Evolutionary conservation across 2,888 invertebrate genomes (phyloP).

Genomic region (Eupithecia subfuscata): DNA sequence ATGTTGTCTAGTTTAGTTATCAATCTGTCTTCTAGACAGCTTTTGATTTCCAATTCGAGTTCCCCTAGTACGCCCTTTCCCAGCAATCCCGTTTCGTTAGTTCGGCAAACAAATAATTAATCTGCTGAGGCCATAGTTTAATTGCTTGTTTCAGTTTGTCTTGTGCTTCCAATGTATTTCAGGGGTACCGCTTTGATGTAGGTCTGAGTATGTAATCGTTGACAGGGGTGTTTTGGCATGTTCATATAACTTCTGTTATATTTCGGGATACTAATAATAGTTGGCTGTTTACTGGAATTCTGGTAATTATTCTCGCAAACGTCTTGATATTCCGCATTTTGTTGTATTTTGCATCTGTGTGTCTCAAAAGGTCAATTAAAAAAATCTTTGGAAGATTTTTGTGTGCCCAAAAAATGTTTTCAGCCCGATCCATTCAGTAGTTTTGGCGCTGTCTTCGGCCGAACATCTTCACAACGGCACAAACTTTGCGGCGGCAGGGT

Average conservation of each 20-base stretch:
- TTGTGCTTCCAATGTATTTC: slow-evolving; percentile 54
- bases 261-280: not conserved
- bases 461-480: too few species aligned
- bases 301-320: not conserved
- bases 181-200: slow-evolving; percentile 45
- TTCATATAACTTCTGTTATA: not conserved
- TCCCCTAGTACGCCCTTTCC: slow-evolving; percentile 29
- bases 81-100: slow-evolving; percentile 65
- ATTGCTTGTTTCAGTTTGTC: slow-evolving; percentile 78
- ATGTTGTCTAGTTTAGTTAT: too few species aligned
- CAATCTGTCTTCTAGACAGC: not conserved
- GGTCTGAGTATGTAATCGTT: slow-evolving; percentile 26
- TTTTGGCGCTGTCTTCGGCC: too few species aligned
- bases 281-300: not conserved
- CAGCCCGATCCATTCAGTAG: too few species aligned
- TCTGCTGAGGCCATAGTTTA: slow-evolving; percentile 73
- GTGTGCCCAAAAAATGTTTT: too few species aligned
- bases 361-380: too few species aligned
- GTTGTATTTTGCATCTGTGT: not conserved
- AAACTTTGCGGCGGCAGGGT: too few species aligned
- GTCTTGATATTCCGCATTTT: not conserved
- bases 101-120: slow-evolving; percentile 79
- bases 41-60: slow-evolving; percentile 27
- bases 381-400: too few species aligned
- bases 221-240: slow-evolving; percentile 9